Percentiles rank a stretch among this genome's conserved stretches.
These are phyloP conservation scores for Drosophila barbarae DNA, from an alignment of 2,888 invertebrate genomes.

Conservation along the genomic window DNA sequence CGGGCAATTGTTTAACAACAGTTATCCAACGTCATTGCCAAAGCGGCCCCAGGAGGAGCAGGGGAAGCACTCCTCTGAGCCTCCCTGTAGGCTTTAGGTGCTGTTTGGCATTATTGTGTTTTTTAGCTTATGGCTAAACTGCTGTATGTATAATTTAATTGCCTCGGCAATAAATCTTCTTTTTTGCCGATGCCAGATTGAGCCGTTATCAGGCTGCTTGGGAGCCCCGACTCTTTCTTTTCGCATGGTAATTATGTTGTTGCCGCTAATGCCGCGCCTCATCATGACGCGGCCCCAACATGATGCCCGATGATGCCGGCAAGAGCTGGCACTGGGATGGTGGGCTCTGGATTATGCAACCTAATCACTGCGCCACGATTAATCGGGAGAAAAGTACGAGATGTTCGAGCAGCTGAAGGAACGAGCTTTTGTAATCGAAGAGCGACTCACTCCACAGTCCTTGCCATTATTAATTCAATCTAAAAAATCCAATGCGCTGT, in stretches of 20 bases:
- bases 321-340: constrained; percentile 44
- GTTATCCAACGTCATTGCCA: constrained; percentile 55
- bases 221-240: constrained; percentile 43
- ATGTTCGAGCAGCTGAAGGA: constrained; percentile 33
- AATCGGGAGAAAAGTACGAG: constrained; percentile 22
- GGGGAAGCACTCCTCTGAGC: not conserved
- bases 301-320: constrained; percentile 39
- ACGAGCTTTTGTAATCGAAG: constrained; percentile 15
- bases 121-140: constrained; percentile 41
- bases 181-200: constrained; percentile 31
- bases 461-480: constrained; percentile 8
- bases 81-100: not conserved
- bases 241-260: constrained; percentile 67
- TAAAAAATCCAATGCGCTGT: constrained; percentile 24
- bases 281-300: constrained; percentile 39
- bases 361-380: constrained; percentile 27
- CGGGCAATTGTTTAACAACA: constrained; percentile 44
- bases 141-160: constrained; percentile 65
- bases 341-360: constrained; percentile 53
- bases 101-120: constrained; percentile 2
- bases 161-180: constrained; percentile 60
- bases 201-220: constrained; percentile 40
- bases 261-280: constrained; percentile 58
- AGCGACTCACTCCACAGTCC: constrained; percentile 9
- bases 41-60: constrained; percentile 14